Evolutionary conservation across 2,888 invertebrate genomes (phyloP).

Genomic region (Aphodius granarius): DNA sequence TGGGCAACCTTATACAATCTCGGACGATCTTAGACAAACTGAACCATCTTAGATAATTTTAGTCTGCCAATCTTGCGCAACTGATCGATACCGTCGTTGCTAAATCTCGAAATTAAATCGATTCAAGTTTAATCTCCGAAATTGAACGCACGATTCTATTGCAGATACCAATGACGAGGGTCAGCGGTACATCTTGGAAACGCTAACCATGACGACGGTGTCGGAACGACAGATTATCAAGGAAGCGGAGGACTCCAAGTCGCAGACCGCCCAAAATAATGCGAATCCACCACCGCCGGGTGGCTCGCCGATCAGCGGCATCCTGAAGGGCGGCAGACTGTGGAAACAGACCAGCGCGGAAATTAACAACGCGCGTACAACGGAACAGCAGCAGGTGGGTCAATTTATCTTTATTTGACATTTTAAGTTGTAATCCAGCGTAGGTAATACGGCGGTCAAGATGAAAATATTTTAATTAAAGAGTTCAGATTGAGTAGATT

Average conservation of each 20-base stretch:
- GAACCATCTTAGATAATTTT: too few relatives aligned
- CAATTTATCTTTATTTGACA: neutral
- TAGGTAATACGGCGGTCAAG: too few relatives aligned
- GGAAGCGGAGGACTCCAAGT: slow-evolving; percentile 54
- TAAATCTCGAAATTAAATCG: neutral
- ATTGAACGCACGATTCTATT: slow-evolving; percentile 17
- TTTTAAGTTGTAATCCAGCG: too few relatives aligned
- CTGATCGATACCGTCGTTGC: neutral
- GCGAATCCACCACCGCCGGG: slow-evolving; percentile 31
- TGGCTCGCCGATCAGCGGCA: slow-evolving; percentile 68
- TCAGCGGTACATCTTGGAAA: slow-evolving; percentile 65
- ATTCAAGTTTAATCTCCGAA: neutral
- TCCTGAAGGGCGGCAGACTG: slow-evolving; percentile 75
- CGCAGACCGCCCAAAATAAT: slow-evolving; percentile 33
- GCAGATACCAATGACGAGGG: slow-evolving; percentile 39
- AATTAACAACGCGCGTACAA: slow-evolving; percentile 22
- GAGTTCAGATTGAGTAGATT: too few relatives aligned
- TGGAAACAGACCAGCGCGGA: slow-evolving; percentile 61
- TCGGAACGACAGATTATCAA: slow-evolving; percentile 65
- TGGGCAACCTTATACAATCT: too few relatives aligned
- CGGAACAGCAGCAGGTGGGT: neutral
- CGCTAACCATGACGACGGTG: slow-evolving; percentile 69
- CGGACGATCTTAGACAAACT: too few relatives aligned
- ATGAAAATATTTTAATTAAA: too few relatives aligned
- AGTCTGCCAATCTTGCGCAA: too few relatives aligned